Evolutionary conservation across 1,140 invertebrate species (phyloP), one percentile per base, ranked within the genome.

Genomic region (Drosophila chauvacae): DNA sequence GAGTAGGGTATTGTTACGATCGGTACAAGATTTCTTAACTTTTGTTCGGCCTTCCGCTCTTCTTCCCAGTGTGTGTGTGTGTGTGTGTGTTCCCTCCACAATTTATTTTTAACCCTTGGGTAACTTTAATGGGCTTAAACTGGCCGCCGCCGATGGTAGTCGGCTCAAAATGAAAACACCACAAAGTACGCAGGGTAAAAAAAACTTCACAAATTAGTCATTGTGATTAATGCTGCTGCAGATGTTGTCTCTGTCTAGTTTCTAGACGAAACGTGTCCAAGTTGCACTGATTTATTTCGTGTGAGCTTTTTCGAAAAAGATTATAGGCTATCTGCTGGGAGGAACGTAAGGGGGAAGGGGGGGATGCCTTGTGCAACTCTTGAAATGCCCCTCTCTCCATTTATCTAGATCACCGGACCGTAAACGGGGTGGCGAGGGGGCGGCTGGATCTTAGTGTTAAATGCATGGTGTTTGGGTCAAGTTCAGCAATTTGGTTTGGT

Each of bases 111-210:
- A 72, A 64, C 68, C 75, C 68, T 65, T 61, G 68, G 59, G 58
- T 77, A 79, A 64, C 56, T 78, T 79, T 79, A 84, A 84, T 80
- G 72, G 63, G 81, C 81, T 84, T 84, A 84, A 72, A 68, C 45
- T 58, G 75, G 69, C 63, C 77, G 28, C 48, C 48, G 51, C 23
- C 33, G 28, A 6, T 14, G 28, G 11, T 16, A 13, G 66, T 58
- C 60, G 64, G 81, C 68, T 77, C 42, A 23, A 63, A 48, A 69
- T 45, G 50, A 60, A 62, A 63, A 73, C 47, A 73, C 42, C 41
- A 77, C 61, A 56, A 53, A 45, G 48, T 39, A 41, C 18, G 39
- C 35, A 48, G 30, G 50, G 47, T 47, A 70, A 76, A 62, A 23
- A 48, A 62, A 23, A 48, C 58, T 42, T 58, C 7, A 81, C 73